Percentiles rank a stretch among this genome's conserved stretches.
Evolutionary conservation across 2,797 vertebrate species (phyloP).

Genomic region (Adelosebastes latens): DNA sequence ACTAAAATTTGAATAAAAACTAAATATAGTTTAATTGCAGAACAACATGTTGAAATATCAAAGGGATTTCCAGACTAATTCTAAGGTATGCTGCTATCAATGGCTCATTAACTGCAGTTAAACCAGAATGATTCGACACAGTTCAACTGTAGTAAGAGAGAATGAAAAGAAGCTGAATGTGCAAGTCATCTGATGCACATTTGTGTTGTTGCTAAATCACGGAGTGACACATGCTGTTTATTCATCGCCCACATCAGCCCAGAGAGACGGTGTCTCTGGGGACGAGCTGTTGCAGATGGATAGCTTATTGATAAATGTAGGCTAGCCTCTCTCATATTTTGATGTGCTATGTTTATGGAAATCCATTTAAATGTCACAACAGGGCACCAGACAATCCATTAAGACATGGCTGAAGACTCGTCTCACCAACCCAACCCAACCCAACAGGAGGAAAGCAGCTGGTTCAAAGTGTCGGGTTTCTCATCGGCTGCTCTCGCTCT

Average conservation of each 20-base stretch:
- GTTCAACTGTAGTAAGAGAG: neutral
- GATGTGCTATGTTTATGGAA: constrained; percentile 48
- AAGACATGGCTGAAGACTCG: constrained; percentile 9
- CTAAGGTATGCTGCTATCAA: neutral
- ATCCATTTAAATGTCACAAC: constrained; percentile 53
- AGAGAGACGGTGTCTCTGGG: constrained; percentile 12
- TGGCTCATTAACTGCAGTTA: neutral
- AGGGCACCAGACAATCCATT: constrained; percentile 40
- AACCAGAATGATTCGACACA: neutral
- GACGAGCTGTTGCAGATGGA: constrained; percentile 35
- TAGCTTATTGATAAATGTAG: constrained; percentile 52
- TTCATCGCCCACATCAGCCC: constrained; percentile 39
- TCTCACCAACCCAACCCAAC: neutral
- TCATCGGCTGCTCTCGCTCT: neutral
- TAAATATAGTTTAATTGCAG: neutral
- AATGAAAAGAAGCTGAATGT: neutral
- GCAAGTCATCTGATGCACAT: constrained; percentile 7
- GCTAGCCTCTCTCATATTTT: constrained; percentile 24
- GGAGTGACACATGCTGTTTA: neutral
- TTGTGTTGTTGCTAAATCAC: constrained; percentile 30
- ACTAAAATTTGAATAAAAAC: neutral
- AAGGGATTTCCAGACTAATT: neutral
- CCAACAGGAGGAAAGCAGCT: neutral
- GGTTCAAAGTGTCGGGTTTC: neutral
- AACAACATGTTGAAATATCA: neutral